phyloP scores from a whole-genome alignment of 2,113 vertebrate genomes.

The Ia io region DNA sequence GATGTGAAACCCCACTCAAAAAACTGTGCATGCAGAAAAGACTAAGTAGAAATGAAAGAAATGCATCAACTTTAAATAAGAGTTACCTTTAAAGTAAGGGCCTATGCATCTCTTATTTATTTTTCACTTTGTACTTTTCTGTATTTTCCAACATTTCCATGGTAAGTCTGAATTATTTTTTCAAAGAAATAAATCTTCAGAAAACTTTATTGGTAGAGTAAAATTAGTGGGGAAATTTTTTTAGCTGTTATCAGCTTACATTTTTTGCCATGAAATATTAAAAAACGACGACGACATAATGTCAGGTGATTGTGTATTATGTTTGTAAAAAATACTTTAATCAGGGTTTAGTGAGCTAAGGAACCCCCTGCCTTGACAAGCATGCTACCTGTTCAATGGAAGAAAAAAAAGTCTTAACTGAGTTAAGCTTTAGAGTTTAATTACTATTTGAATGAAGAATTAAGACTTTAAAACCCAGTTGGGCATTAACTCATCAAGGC shows the following conservation, averaged over 20 bases:
- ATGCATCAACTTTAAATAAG: neutral
- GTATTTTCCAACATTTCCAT: neutral
- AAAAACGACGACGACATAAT: neutral
- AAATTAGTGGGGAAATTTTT: neutral
- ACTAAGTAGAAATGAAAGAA: neutral
- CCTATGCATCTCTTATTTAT: neutral
- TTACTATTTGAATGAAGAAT: conserved; percentile 62
- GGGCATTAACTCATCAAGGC: conserved; percentile 46
- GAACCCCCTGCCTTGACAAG: conserved; percentile 48
- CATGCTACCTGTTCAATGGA: neutral
- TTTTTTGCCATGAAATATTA: conserved; percentile 16
- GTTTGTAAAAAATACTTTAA: conserved; percentile 57
- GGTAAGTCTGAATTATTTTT: neutral
- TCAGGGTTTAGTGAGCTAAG: conserved; percentile 44
- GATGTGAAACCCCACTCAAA: neutral
- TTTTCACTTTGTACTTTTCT: conserved; percentile 1
- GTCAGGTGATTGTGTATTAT: neutral
- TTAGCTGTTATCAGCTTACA: conserved; percentile 51
- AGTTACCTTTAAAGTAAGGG: neutral
- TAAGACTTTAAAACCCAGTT: conserved; percentile 56
- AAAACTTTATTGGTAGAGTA: conserved; percentile 6
- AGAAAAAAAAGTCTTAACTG: neutral
- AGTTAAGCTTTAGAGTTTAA: conserved; percentile 48
- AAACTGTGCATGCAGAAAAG: neutral
- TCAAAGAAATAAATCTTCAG: neutral